These are phyloP conservation scores for sheep (Ovis aries) DNA, from an alignment of 2,113 vertebrate genomes.

Conservation along the genomic window DNA sequence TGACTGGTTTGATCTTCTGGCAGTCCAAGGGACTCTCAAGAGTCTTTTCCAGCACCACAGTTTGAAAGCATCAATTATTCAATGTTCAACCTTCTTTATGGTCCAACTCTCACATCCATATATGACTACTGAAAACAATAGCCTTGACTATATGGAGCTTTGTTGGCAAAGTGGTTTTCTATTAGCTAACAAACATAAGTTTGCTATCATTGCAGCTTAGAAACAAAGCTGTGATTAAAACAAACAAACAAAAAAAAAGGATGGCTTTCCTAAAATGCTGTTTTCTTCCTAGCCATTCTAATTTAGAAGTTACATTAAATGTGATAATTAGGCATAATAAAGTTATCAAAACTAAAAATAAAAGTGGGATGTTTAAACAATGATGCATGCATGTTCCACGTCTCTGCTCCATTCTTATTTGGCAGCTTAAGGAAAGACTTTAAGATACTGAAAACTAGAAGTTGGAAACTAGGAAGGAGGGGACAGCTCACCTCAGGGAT, in stretches of 20 bases:
- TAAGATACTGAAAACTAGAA: neutral
- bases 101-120: neutral
- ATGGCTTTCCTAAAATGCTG: neutral
- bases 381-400: neutral
- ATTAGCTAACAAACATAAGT: neutral
- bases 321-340: conserved; percentile 1
- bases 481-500: neutral
- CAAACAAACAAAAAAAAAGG: neutral
- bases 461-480: neutral
- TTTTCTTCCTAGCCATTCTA: neutral
- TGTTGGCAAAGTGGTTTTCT: neutral
- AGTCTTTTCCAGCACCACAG: neutral
- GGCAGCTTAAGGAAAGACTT: neutral
- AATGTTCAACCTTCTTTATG: neutral
- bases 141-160: neutral
- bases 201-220: neutral
- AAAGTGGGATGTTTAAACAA: neutral
- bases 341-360: neutral
- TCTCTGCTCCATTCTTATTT: neutral
- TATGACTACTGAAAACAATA: neutral
- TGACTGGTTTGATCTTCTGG: neutral
- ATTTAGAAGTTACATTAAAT: neutral
- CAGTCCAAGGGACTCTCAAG: neutral
- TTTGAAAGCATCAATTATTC: neutral
- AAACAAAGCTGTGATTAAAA: neutral